Percentiles rank a stretch among this genome's conserved stretches.
Evolutionary conservation across 2,113 vertebrate species (phyloP).

Genomic region (Motacilla alba): DNA sequence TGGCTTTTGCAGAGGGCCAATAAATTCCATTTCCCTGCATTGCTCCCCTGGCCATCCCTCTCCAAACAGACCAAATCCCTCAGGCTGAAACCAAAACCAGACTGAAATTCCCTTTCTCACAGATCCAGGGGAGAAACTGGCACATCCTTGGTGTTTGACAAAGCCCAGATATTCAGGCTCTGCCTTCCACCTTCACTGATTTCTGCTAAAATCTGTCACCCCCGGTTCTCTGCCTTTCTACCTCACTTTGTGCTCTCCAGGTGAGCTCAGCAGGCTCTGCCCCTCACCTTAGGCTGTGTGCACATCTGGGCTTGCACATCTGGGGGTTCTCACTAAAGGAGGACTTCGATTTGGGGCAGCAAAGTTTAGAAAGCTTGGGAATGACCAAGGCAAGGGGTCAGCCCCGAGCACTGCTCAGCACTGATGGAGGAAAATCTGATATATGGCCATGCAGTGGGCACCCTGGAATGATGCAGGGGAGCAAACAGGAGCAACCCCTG

Average conservation of each 20-base stretch:
- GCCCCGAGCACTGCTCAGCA: not conserved
- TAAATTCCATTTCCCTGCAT: not conserved
- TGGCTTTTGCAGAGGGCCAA: not conserved
- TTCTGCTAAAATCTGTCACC: not conserved
- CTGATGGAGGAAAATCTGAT: not conserved
- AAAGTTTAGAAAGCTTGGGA: not conserved
- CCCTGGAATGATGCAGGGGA: not conserved
- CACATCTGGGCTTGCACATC: not conserved
- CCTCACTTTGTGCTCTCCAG: not conserved
- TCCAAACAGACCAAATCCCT: not conserved
- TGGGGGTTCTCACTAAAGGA: not conserved
- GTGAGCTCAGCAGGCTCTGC: not conserved
- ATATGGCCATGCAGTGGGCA: not conserved
- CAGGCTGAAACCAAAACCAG: not conserved
- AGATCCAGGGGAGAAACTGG: not conserved
- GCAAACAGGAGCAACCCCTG: not conserved
- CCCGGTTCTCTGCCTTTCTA: not conserved
- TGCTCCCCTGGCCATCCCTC: rapidly evolving
- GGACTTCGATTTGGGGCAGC: not conserved
- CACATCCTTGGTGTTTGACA: not conserved
- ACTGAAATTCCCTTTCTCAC: not conserved
- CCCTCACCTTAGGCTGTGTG: not conserved
- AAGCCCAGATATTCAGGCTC: not conserved
- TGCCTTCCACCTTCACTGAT: not conserved
- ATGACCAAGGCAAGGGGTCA: not conserved